Evolutionary conservation across 1,140 invertebrate genomes (phyloP).

Genomic region (Microplitis demolitor): DNA sequence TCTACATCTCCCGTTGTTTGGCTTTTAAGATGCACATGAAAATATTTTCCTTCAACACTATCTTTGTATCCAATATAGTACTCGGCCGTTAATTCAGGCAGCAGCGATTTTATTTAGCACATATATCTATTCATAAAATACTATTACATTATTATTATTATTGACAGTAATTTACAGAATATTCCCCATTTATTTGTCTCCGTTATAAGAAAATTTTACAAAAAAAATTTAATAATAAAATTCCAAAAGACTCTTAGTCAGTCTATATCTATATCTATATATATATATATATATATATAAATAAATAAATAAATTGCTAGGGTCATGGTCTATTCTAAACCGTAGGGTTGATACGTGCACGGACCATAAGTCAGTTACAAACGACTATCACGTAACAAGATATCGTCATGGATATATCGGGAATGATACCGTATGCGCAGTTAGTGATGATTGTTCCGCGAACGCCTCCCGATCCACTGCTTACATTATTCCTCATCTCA

Average conservation of each 20-base stretch:
- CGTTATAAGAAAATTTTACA: too few species aligned
- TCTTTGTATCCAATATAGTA: neutral
- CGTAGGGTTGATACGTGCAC: neutral
- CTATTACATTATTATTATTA: too few species aligned
- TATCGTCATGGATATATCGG: conserved; percentile 39
- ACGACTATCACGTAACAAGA: conserved; percentile 49
- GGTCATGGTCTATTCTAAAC: neutral
- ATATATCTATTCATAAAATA: too few species aligned
- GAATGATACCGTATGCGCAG: conserved; percentile 30
- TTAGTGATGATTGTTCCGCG: conserved; percentile 42
- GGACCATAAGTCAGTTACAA: conserved; percentile 39
- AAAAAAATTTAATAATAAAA: too few species aligned
- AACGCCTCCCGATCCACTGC: conserved; percentile 24
- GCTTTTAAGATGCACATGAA: neutral
- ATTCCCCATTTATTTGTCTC: too few species aligned
- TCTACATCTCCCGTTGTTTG: neutral
- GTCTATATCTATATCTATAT: too few species aligned
- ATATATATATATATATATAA: neutral
- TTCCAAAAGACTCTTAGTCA: too few species aligned
- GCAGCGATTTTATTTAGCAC: too few species aligned
- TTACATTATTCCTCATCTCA: neutral
- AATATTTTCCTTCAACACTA: neutral
- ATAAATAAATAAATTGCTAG: neutral
- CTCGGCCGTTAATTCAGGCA: neutral
- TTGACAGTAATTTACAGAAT: too few species aligned